Conservation (phyloP, 1,140 invertebrate genomes). For the Bombus consobrinus region DNA sequence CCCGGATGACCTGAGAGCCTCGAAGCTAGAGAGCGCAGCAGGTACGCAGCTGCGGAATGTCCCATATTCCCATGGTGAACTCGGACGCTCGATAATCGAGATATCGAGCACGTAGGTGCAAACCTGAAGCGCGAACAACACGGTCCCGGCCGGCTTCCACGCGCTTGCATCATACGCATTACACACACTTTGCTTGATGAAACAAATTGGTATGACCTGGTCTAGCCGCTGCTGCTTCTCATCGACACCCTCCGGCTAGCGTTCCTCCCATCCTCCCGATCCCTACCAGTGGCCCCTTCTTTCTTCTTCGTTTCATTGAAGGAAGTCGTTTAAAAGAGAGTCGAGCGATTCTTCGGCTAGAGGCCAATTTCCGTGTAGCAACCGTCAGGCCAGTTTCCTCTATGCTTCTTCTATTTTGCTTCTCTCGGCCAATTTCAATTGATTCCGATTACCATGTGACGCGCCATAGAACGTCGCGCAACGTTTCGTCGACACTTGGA, state of each 20-base stretch:
- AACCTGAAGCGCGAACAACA: conserved; percentile 18
- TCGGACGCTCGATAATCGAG: conserved; percentile 65
- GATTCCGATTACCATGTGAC: not conserved
- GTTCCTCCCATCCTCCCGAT: not conserved
- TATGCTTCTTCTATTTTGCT: conserved; percentile 4
- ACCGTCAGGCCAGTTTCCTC: not conserved
- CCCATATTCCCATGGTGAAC: conserved; percentile 62
- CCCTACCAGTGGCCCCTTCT: not conserved
- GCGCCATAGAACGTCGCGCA: not conserved
- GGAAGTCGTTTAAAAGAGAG: conserved; percentile 48
- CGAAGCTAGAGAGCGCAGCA: conserved; percentile 53
- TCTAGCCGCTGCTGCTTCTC: conserved; percentile 51
- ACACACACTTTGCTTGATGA: conserved; percentile 58
- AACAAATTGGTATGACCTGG: conserved; percentile 67
- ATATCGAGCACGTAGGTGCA: conserved; percentile 63
- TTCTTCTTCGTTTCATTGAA: conserved; percentile 52
- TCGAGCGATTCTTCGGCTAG: conserved; percentile 32
- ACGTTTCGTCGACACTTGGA: not conserved
- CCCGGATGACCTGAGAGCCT: conserved; percentile 54
- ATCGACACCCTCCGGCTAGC: conserved; percentile 49
- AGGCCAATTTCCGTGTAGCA: conserved; percentile 1
- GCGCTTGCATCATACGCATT: conserved; percentile 44
- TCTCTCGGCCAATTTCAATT: conserved; percentile 16
- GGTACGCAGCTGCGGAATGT: conserved; percentile 65
- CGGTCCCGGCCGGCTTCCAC: conserved; percentile 18